Base-by-base conservation (phyloP, 2,113 vertebrate genomes). In the Pseudorectes ferrugineus region DNA sequence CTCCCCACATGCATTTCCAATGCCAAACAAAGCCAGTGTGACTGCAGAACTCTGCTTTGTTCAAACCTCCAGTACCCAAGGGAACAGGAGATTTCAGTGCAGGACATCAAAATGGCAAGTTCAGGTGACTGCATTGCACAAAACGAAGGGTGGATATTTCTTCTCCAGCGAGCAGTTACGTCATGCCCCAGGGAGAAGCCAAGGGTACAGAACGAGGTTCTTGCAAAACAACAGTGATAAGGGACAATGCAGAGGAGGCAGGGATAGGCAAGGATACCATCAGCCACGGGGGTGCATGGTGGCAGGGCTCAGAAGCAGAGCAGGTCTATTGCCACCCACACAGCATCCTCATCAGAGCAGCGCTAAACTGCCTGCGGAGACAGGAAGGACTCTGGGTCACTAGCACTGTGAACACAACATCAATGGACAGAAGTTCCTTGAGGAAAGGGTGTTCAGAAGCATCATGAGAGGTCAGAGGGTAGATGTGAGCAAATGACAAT, bases 261-360 rank as follows among this genome's bases (percentile, higher is more conserved):
- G 19, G 17, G 33, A 54, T 4, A 75, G 43, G 29, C 48, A 59
- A 79, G 58, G 51, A 80, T 36, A 46, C 18, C 43, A 46, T 22
- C 24, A 46, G 6, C 52, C 48, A n/a, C 1, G 0, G 2, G 7
- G 14, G 23, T 54, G 38, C 25, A 14, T 11, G 24, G 38, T 38
- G 18, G 25, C 13, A 67, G 36, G 36, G 49, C 63, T 59, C 31
- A n/a, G 35, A 57, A 76, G 65, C 57, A 78, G 74, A 75, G 31
- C 31, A 42, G 9, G 43, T 62, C 38, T 55, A 46, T 51, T 71
- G 35, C 38, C 25, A 71, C 29, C 31, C 59, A 49, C 33, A 42
- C 22, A 45, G 29, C 48, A 42, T 54, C 17, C 59, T 80, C 46
- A 36, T 42, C 35, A 81, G 35, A 71, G 62, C 59, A 58, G 46